Conservation (phyloP, 2,797 vertebrate species). For the Megaceryle alcyon region DNA sequence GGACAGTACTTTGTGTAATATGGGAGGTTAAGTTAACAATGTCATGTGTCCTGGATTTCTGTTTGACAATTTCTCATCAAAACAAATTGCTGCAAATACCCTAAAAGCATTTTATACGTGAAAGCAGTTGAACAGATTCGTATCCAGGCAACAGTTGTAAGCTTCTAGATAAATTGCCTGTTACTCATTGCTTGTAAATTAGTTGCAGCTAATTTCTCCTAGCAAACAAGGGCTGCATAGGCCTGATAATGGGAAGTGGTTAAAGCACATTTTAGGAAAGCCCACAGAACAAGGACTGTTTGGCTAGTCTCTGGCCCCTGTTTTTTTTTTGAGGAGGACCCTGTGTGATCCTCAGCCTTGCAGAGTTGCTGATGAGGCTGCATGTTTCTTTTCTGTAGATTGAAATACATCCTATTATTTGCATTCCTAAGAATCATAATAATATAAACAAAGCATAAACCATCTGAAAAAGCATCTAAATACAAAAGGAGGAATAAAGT, state of each 20-base stretch:
- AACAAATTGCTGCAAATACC: slow-evolving; percentile 4
- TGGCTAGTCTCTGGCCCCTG: not conserved
- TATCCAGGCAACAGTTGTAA: slow-evolving; percentile 63
- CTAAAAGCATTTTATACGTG: slow-evolving; percentile 3
- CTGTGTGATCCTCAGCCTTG: not conserved
- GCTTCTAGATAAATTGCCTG: slow-evolving; percentile 24
- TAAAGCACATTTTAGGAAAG: not conserved
- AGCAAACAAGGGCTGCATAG: not conserved
- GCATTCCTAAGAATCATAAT: not conserved
- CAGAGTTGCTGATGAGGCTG: fast-evolving
- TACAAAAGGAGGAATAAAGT: not conserved
- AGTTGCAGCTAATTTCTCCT: slow-evolving; percentile 54
- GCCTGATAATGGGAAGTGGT: slow-evolving; percentile 35
- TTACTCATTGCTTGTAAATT: slow-evolving; percentile 40
- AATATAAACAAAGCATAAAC: not conserved
- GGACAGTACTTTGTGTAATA: not conserved
- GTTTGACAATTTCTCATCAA: not conserved
- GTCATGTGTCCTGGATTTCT: not conserved
- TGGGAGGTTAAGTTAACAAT: not conserved
- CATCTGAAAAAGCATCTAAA: not conserved
- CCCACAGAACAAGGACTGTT: not conserved
- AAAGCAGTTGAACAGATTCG: slow-evolving; percentile 27
- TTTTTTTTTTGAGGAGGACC: not conserved
- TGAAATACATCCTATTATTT: not conserved
- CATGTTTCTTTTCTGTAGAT: not conserved